Conservation (phyloP, 1,140 invertebrate species). For the Scaptodrosophila lebanonensis region DNA sequence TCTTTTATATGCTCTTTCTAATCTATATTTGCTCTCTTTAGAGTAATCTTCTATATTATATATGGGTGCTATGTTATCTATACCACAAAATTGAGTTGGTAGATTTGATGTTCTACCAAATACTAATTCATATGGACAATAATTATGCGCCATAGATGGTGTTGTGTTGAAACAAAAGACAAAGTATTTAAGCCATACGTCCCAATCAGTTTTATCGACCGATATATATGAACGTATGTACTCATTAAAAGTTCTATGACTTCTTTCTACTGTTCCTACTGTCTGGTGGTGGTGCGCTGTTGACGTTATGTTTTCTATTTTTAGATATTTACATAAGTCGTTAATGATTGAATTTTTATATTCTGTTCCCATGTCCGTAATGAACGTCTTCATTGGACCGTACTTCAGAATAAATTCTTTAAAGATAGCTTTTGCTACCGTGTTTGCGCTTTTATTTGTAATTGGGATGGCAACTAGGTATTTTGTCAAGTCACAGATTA, state of each 20-base stretch:
- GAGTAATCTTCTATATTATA: slow-evolving; percentile 21
- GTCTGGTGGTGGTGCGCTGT: slow-evolving; percentile 32
- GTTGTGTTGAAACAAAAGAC: slow-evolving; percentile 40
- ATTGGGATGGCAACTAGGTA: no score
- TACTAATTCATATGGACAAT: slow-evolving; percentile 19
- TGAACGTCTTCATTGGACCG: slow-evolving; percentile 29
- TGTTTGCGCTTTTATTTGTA: no score
- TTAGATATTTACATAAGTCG: slow-evolving; percentile 27
- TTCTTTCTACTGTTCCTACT: slow-evolving; percentile 20
- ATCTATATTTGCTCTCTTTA: no score
- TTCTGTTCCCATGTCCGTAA: slow-evolving; percentile 32
- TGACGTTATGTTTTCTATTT: slow-evolving; percentile 27
- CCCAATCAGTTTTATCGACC: slow-evolving; percentile 24
- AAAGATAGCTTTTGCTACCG: slow-evolving; percentile 35
- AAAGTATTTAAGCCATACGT: slow-evolving; percentile 32
- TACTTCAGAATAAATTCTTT: slow-evolving; percentile 26
- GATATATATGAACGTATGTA: slow-evolving; percentile 28
- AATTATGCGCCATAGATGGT: slow-evolving; percentile 20
- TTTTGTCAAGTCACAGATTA: no score
- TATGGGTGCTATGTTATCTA: slow-evolving; percentile 12
- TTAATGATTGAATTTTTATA: slow-evolving; percentile 40
- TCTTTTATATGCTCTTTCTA: slow-evolving; percentile 8
- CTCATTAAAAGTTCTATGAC: slow-evolving; percentile 29
- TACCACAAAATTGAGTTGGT: slow-evolving; percentile 1
- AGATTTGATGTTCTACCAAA: slow-evolving; percentile 17